These are phyloP conservation scores for Gallinago stenura DNA, from an alignment of 2,797 vertebrate genomes.

Conservation along the genomic window DNA sequence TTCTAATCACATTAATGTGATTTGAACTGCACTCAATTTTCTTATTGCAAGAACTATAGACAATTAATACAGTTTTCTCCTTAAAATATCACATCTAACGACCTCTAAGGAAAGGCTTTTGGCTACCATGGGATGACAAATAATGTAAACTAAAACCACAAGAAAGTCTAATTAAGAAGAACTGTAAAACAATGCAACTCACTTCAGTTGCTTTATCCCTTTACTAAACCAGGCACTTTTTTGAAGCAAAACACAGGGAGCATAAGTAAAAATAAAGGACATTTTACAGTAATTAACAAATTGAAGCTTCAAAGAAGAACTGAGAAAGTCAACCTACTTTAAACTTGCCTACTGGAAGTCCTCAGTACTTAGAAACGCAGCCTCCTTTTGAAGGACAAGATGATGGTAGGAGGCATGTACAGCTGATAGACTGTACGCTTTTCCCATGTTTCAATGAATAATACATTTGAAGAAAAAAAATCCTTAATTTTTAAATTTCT, in stretches of 20 bases:
- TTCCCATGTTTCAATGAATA: neutral
- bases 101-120: neutral
- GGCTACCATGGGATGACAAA: neutral
- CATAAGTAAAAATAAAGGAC: neutral
- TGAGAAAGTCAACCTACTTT: neutral
- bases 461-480: neutral
- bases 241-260: neutral
- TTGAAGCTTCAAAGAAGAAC: neutral
- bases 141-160: neutral
- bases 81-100: neutral
- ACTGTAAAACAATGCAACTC: accelerated
- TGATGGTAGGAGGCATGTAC: neutral
- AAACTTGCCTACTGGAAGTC: neutral
- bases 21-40: neutral
- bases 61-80: neutral
- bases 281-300: neutral
- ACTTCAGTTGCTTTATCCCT: neutral
- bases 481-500: neutral
- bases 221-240: neutral
- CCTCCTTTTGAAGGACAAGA: neutral
- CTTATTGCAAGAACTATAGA: neutral
- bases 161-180: neutral
- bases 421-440: neutral
- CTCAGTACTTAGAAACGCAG: neutral
- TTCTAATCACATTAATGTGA: neutral